Percentiles rank a stretch among this genome's conserved stretches.
These are phyloP conservation scores for Chionis minor DNA, from an alignment of 2,113 vertebrate genomes.

Conservation along the genomic window DNA sequence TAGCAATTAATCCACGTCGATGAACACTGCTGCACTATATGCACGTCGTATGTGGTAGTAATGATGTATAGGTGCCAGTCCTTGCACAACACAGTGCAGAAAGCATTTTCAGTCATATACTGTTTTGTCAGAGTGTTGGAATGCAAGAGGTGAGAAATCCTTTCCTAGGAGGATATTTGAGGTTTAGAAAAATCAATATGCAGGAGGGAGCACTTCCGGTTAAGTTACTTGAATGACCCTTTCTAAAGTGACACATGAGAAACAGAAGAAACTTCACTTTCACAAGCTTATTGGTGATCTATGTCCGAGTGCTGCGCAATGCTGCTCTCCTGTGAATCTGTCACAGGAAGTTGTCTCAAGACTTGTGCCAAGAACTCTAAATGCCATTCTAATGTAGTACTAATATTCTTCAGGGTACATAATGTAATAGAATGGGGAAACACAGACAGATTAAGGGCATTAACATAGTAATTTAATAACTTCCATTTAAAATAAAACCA, in stretches of 20 bases:
- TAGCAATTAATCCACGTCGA: background rate
- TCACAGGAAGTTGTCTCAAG: background rate
- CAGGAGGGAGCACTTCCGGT: background rate
- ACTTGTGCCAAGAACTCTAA: background rate
- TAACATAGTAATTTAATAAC: conserved; percentile 2
- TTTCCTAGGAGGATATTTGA: background rate
- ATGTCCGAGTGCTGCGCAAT: background rate
- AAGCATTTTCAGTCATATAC: accelerated
- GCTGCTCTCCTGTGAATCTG: background rate
- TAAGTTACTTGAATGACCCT: background rate
- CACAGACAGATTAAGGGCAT: background rate
- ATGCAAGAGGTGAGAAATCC: background rate
- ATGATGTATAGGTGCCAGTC: background rate
- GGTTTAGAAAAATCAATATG: background rate
- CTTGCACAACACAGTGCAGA: background rate
- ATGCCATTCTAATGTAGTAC: background rate
- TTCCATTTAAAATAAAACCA: conserved; percentile 42
- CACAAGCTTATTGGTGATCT: background rate
- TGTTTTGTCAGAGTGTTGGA: background rate
- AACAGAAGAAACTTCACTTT: background rate
- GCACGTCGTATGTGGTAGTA: background rate
- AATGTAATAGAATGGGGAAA: background rate
- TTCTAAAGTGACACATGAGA: background rate
- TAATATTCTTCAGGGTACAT: background rate
- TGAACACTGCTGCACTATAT: background rate